Evolutionary conservation across 53 echinoderm and acorn worm species (phyloP).

Genomic region (Arbacia lixula): DNA sequence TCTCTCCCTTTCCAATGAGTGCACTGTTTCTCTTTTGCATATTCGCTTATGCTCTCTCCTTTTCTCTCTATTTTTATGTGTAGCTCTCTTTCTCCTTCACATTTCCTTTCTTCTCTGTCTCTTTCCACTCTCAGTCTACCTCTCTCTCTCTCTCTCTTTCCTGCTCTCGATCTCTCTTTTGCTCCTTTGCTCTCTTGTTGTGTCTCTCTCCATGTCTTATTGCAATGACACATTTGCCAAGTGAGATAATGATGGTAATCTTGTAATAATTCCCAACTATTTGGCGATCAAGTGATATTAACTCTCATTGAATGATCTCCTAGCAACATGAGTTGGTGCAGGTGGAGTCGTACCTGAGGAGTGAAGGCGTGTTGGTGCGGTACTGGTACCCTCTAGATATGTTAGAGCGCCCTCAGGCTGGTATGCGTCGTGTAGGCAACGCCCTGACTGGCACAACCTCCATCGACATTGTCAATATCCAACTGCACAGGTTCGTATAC

Average conservation of each 20-base stretch:
- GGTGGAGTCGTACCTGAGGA: slow-evolving; percentile 87
- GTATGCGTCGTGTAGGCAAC: slow-evolving; percentile 65
- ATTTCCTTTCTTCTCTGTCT: neutral
- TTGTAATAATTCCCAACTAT: too few relatives aligned
- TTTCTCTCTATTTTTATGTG: neutral
- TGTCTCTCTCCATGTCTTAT: too few relatives aligned
- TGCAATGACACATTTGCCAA: too few relatives aligned
- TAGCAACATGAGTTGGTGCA: slow-evolving; percentile 88
- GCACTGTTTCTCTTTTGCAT: neutral
- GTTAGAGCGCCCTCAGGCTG: slow-evolving; percentile 80
- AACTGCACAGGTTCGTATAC: slow-evolving; percentile 74
- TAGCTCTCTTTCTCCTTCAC: neutral
- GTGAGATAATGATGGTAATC: too few relatives aligned
- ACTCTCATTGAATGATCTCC: neutral
- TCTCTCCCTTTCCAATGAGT: too few relatives aligned
- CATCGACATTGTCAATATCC: slow-evolving; percentile 80
- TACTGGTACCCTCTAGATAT: slow-evolving; percentile 90
- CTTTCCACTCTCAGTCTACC: too few relatives aligned
- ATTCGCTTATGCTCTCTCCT: neutral
- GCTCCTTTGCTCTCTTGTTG: too few relatives aligned
- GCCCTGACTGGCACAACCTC: slow-evolving; percentile 65
- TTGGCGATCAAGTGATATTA: too few relatives aligned
- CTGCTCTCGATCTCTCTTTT: too few relatives aligned
- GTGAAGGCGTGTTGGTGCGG: slow-evolving; percentile 90
- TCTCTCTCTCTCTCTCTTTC: too few relatives aligned